Evolutionary conservation across 2,888 invertebrate species (phyloP), one percentile per base, ranked within the genome.

Genomic region (Opisthograptis luteolata): DNA sequence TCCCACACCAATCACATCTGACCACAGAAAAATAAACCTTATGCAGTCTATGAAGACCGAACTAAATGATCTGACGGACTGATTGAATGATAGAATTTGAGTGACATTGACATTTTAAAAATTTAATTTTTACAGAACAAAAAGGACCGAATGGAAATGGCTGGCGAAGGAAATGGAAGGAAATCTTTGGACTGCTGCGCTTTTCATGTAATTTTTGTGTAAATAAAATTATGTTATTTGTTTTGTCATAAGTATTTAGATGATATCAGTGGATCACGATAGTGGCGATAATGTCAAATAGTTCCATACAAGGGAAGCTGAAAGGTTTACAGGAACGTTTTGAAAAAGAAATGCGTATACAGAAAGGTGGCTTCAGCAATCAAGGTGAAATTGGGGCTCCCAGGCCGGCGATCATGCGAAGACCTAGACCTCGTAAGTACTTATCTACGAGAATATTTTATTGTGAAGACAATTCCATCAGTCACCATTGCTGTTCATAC

Each of bases 241-340:
- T 78, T 79, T 78, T 76, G 58, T 71, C 69, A 62, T 73, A 76
- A 69, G 71, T 76, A 74, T 73, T 76, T 87, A 79, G 76, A 86
- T 86, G 87, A 78, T 81, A 79, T 73, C 68, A 73, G 75, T 76
- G 76, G 53, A 65, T 60, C 69, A 68, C 65, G 72, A 64, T 71
- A 64, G 59, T 77, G 68, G 64, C 63, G 75, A 87, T 68, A 80
- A 94, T 94, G 94, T 94, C 94, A 86, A 93, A 93, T 91, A 92
- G 93, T 82, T 92, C 93, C 76, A 92, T 95, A 81, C 95, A 95
- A 84, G 95, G 94, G 75, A 96, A 95, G 92, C 93, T 97, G 79
- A 93, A 95, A 87, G 95, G 94, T 77, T 92, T 97, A 85, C 94
- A 97, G 87, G 95, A 95, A 80, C 93, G 95, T 73, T 92, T 97